Evolutionary conservation across 2,888 invertebrate species (phyloP), one percentile per base, ranked within the genome.

Genomic region (Rhorus exstirpatorius): DNA sequence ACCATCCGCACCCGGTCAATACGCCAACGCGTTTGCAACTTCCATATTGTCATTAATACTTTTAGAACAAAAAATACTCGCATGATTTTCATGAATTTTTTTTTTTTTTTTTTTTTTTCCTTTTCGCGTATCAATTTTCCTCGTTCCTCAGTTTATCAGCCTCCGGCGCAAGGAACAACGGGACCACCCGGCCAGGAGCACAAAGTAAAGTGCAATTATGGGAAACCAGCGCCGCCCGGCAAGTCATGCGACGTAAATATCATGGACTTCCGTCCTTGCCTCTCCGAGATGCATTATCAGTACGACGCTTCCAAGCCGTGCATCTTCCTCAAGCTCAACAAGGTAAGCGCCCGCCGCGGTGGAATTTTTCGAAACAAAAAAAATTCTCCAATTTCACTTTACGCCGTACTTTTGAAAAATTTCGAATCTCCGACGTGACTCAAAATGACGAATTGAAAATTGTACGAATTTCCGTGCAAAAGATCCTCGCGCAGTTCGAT

Each of bases 271-370:
- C 94, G 95, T 60, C 96, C 96, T 63, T 99, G 99, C 94, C 96
- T 96, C 81, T 94, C 95, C 79, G 94, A 95, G 38, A 95, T 96
- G 86, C 95, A 96, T 89, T 99, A 97, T 93, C 98, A 98, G 91
- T 99, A 96, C 93, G 96, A 96, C 86, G 95, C 95, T 87, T 97
- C 97, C 79, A 96, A 96, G 77, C 99, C 99, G 14, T 99, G 99
- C 93, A 97, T 99, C 92, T 97, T 99, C 94, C 95, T 99, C 87
- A 99, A 99, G 93, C 94, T 99, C 88, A 99, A 99, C 93, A 98
- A 97, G 96, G 98, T 98, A 58, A 17, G 38, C 14, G 8, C n/a
- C 46, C 8, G 1, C n/a, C n/a, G 26, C n/a, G 19, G 12, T 1
- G 26, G 31, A 49, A 17, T 2, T 4, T 14, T 19, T 6, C 10